Evolutionary conservation across 2,888 invertebrate species (phyloP).

Genomic region (Keiferia lycopersicella): DNA sequence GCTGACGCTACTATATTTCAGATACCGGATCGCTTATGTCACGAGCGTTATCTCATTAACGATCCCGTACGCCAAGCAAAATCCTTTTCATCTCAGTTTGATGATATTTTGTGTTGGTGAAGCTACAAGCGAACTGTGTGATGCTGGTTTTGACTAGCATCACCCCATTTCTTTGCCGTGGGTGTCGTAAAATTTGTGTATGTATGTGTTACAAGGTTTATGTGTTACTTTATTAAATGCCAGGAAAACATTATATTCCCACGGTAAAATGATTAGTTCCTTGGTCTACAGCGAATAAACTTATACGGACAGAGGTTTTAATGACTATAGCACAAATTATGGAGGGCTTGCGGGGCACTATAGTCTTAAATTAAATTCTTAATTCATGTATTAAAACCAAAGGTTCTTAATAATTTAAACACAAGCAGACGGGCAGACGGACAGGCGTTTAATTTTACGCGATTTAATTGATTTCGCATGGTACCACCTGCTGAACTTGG

Average conservation of each 20-base stretch:
- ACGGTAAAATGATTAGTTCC: too few relatives aligned
- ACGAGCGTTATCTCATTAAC: slow-evolving; percentile 62
- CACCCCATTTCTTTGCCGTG: too few relatives aligned
- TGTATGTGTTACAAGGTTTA: too few relatives aligned
- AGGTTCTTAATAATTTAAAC: not conserved
- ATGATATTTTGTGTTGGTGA: not conserved
- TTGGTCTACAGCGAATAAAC: too few relatives aligned
- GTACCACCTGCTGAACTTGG: not conserved
- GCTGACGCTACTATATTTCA: not conserved
- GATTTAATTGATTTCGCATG: slow-evolving; percentile 10
- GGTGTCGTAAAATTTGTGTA: too few relatives aligned
- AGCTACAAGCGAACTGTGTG: too few relatives aligned
- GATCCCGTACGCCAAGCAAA: slow-evolving; percentile 51
- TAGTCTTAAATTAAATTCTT: not conserved
- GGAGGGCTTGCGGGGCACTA: too few relatives aligned
- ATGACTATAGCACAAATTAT: too few relatives aligned
- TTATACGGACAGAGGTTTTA: too few relatives aligned
- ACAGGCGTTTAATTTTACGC: slow-evolving; percentile 7
- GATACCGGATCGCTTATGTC: slow-evolving; percentile 53
- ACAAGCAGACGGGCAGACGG: not conserved
- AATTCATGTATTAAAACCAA: not conserved
- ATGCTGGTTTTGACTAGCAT: too few relatives aligned
- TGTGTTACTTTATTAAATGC: too few relatives aligned
- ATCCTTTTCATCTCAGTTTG: slow-evolving; percentile 10
- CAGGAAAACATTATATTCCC: too few relatives aligned